Conservation (phyloP, 2,888 invertebrate genomes). For the Eupithecia dodoneata region DNA sequence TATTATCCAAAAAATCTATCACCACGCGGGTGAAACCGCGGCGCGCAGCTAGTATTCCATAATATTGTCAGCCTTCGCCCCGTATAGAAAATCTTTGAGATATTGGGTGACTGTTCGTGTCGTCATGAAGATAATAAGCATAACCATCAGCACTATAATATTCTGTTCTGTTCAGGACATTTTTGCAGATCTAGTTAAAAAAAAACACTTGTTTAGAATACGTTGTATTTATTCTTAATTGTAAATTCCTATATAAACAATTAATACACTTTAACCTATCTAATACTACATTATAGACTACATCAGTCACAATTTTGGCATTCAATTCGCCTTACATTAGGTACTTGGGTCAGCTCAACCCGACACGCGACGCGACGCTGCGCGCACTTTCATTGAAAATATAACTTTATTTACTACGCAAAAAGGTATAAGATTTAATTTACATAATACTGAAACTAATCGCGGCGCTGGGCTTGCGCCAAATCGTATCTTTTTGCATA, state of each 20-base stretch:
- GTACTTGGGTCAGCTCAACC: no score
- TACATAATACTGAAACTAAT: no score
- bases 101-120: not conserved
- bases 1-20: no score
- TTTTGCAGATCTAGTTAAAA: not conserved
- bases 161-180: not conserved
- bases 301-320: constrained; percentile 72
- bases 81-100: not conserved
- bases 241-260: not conserved
- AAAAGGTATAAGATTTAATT: no score
- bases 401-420: no score
- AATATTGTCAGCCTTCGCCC: no score
- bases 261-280: constrained; percentile 33
- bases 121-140: not conserved
- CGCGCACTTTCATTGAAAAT: no score
- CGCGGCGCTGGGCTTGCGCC: no score
- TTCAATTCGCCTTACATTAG: constrained; percentile 30
- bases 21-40: no score
- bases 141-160: not conserved
- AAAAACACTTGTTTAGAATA: constrained; percentile 43
- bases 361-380: no score
- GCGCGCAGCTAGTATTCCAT: no score
- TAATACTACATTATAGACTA: constrained; percentile 58
- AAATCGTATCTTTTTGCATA: no score
- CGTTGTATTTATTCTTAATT: constrained; percentile 39